Evolutionary conservation across 2,888 invertebrate genomes (phyloP).

Genomic region (Criorhina ranunculi): DNA sequence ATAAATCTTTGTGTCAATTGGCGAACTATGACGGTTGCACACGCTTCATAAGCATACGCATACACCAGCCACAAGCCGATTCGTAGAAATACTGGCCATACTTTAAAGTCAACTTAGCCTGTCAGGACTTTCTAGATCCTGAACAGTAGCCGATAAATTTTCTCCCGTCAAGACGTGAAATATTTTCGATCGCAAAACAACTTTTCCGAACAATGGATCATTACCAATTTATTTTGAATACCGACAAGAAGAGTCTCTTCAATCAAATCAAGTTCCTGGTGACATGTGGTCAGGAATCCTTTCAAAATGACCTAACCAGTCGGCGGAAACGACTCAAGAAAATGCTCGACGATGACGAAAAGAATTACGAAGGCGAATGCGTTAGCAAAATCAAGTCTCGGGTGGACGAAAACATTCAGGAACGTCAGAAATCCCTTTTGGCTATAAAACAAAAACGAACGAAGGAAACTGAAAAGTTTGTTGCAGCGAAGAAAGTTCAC

Average conservation of each 20-base stretch:
- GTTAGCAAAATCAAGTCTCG: slow-evolving; percentile 80
- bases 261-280: slow-evolving; percentile 81
- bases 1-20: slow-evolving; percentile 54
- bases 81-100: slow-evolving; percentile 19
- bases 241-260: slow-evolving; percentile 81
- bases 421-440: slow-evolving; percentile 80
- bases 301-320: slow-evolving; percentile 78
- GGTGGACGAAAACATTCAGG: slow-evolving; percentile 80
- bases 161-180: not conserved
- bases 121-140: not conserved
- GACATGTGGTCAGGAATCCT: slow-evolving; percentile 79
- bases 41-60: too few relatives aligned
- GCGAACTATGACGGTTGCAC: slow-evolving; percentile 8
- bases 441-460: slow-evolving; percentile 79
- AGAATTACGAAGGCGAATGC: slow-evolving; percentile 81
- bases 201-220: slow-evolving; percentile 74
- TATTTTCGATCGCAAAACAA: not conserved
- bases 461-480: slow-evolving; percentile 78
- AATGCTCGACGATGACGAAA: slow-evolving; percentile 81
- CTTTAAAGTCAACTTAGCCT: slow-evolving; percentile 2
- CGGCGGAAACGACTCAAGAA: slow-evolving; percentile 79
- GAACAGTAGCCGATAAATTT: slow-evolving; percentile 16
- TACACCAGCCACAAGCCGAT: not conserved
- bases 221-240: slow-evolving; percentile 79
- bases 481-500: slow-evolving; percentile 80